These are phyloP conservation scores for Syngnathus acus DNA, from an alignment of 2,797 vertebrate genomes.

Conservation along the genomic window DNA sequence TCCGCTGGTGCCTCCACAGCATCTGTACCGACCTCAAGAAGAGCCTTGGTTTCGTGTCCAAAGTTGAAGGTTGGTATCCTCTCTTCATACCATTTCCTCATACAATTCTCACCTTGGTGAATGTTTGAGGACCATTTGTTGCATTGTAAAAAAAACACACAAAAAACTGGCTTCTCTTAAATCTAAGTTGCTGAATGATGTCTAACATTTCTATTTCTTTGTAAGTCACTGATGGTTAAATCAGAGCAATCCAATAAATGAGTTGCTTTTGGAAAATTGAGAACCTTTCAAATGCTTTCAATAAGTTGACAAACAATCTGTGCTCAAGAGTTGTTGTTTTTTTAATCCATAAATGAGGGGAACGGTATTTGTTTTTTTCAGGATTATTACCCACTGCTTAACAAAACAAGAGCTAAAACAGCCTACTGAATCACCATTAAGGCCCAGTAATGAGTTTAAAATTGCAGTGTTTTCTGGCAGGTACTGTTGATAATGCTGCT, in stretches of 20 bases:
- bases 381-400: background rate
- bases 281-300: background rate
- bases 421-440: background rate
- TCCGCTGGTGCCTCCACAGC: constrained; percentile 96
- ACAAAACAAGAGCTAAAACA: background rate
- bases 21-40: constrained; percentile 97
- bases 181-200: no score
- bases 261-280: no score
- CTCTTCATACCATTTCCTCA: background rate
- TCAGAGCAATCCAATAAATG: background rate
- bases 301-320: background rate
- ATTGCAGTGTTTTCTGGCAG: background rate
- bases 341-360: no score
- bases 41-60: constrained; percentile 93
- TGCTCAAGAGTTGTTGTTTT: no score
- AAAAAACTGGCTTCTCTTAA: no score
- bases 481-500: background rate
- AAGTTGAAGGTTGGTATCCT: constrained; percentile 81
- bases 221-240: background rate
- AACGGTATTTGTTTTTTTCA: no score
- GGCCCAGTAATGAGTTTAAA: background rate
- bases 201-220: background rate
- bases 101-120: background rate
- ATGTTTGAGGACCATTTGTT: background rate
- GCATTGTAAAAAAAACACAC: background rate